These are phyloP conservation scores for Lutjanus erythropterus DNA, from an alignment of 2,113 vertebrate species.

Conservation along the genomic window DNA sequence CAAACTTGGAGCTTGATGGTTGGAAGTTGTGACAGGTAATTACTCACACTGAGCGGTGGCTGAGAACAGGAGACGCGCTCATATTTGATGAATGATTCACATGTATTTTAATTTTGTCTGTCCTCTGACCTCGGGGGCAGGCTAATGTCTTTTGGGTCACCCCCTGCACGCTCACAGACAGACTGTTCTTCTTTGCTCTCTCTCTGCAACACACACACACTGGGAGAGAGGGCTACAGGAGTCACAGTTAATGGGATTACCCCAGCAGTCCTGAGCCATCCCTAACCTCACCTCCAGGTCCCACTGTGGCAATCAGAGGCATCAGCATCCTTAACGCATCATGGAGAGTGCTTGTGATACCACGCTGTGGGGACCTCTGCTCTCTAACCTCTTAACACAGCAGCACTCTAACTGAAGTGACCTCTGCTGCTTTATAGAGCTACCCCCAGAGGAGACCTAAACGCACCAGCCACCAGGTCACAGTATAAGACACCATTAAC, in stretches of 20 bases:
- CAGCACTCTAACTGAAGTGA: slow-evolving; percentile 82
- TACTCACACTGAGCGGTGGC: slow-evolving; percentile 45
- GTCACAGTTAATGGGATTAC: slow-evolving; percentile 89
- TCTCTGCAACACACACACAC: slow-evolving; percentile 26
- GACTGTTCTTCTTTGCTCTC: slow-evolving; percentile 39
- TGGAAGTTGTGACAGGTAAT: slow-evolving; percentile 57
- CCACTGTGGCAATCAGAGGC: slow-evolving; percentile 85
- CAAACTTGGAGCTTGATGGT: slow-evolving; percentile 44
- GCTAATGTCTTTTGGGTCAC: slow-evolving; percentile 78
- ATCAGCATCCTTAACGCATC: slow-evolving; percentile 81
- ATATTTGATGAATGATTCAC: slow-evolving; percentile 78
- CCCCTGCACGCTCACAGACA: slow-evolving; percentile 53
- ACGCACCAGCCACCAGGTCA: slow-evolving; percentile 71
- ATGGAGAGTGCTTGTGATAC: slow-evolving; percentile 83
- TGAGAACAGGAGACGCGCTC: slow-evolving; percentile 54
- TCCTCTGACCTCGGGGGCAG: slow-evolving; percentile 75
- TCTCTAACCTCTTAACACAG: slow-evolving; percentile 86
- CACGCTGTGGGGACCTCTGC: slow-evolving; percentile 81
- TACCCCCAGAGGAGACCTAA: slow-evolving; percentile 80
- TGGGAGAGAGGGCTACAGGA: slow-evolving; percentile 68
- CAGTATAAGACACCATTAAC: slow-evolving; percentile 82
- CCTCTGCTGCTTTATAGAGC: slow-evolving; percentile 79
- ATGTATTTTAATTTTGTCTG: slow-evolving; percentile 74
- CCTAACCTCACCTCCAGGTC: slow-evolving; percentile 85
- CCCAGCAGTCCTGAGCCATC: slow-evolving; percentile 80